Base-by-base conservation (phyloP, 2,113 vertebrate species). In the Passer montanus region DNA sequence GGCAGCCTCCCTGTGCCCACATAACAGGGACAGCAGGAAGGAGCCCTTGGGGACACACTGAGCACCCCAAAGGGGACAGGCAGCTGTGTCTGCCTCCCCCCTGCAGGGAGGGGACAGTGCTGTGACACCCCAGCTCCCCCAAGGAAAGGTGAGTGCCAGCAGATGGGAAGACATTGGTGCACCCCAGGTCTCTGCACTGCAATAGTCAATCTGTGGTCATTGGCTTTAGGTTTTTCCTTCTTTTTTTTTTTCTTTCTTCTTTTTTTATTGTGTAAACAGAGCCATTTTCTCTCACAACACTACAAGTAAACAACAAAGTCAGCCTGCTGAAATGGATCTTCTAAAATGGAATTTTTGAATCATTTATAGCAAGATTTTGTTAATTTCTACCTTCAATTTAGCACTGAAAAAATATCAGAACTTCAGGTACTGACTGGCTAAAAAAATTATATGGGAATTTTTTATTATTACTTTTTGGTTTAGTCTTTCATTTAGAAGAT, bases 261-360 rank as follows among this genome's bases (percentile, higher is more conserved):
- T 50, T 76, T 95, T 97, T 97, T 76, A 94, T 97, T 98, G 82
- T 94, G 76, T 93, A 96, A 97, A 97, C 5, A 3, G 74, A 91
- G 80, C 30, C 50, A 55, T 70, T 72, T 75, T 83, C 35, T 55
- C 93, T 78, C 90, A 93, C 92, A 97, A 79, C 73, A 97, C 88
- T 91, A 91, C 81, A 90, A 76, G 62, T 86, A 70, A 82, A 88
- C 84, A 91, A 82, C 67, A 86, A 96, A 96, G 64, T 66, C 80
- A 95, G 41, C 84, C 81, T 31, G 8, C 70, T 90, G 89, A 89
- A 92, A 84, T 21, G 35, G 53, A 75, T 94, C 55, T 76, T 97
- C 88, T 95, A 73, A 78, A 96, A 86, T 92, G 59, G 91, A 94
- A 43, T 50, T 66, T 90, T 86, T 79, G 91, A 82, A 94, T 83